Evolutionary conservation across 2,113 vertebrate species (phyloP).

Genomic region (Takifugu flavidus): DNA sequence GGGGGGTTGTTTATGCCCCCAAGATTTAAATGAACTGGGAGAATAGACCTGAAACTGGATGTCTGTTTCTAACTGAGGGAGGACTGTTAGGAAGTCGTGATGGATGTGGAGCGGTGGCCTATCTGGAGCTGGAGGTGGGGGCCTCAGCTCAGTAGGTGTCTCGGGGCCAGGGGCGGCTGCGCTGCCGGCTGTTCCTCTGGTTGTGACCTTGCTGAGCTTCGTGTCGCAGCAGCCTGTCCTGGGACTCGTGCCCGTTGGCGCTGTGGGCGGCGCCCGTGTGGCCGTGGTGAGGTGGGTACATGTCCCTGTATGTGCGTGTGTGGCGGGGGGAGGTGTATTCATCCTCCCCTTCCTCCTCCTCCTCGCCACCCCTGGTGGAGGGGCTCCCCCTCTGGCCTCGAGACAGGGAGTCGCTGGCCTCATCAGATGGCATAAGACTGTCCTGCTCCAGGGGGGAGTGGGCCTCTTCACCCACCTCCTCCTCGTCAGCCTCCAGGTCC

Average conservation of each 20-base stretch:
- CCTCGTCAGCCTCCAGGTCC: constrained; percentile 54
- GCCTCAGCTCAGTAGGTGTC: constrained; percentile 84
- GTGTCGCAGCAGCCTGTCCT: constrained; percentile 86
- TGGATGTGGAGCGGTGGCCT: constrained; percentile 16
- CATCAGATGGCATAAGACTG: constrained; percentile 93
- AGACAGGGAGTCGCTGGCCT: constrained; percentile 86
- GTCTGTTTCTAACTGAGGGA: constrained; percentile 10
- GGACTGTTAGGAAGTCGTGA: neutral
- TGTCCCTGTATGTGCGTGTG: constrained; percentile 83
- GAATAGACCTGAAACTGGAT: constrained; percentile 20
- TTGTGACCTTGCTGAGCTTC: constrained; percentile 84
- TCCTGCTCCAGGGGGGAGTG: constrained; percentile 89
- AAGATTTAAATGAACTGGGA: constrained; percentile 10
- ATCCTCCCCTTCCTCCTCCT: constrained; percentile 64
- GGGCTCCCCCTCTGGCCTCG: constrained; percentile 64
- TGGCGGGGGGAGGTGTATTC: constrained; percentile 79
- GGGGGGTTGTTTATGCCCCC: constrained; percentile 3
- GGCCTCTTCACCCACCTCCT: constrained; percentile 72
- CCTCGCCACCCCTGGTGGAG: constrained; percentile 65
- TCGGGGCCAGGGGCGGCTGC: constrained; percentile 90
- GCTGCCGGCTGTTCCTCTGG: constrained; percentile 90
- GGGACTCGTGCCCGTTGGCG: constrained; percentile 84
- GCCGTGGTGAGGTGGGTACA: constrained; percentile 86
- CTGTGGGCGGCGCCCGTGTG: constrained; percentile 81
- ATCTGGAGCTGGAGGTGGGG: constrained; percentile 12